phyloP scores from a whole-genome alignment of 2,797 vertebrate species.

The Crenichthys baileyi region DNA sequence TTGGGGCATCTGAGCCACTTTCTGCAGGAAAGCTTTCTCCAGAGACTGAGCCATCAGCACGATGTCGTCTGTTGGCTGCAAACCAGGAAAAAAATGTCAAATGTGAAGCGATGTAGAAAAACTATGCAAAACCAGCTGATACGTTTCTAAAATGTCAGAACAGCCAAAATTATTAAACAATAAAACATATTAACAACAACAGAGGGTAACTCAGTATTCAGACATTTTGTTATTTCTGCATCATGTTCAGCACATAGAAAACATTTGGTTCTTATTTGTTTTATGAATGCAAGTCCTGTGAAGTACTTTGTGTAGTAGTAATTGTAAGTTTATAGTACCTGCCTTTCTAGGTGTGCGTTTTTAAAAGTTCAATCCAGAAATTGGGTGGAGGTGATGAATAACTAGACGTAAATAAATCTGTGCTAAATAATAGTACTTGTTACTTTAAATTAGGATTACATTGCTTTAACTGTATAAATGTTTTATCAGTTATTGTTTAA shows the following conservation, averaged over 20 bases:
- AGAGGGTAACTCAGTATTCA: too few species aligned
- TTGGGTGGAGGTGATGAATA: too few species aligned
- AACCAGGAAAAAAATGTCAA: background rate
- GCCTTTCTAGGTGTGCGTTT: too few species aligned
- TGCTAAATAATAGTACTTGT: too few species aligned
- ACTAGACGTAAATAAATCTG: too few species aligned
- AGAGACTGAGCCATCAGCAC: constrained; percentile 96
- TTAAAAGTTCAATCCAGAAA: too few species aligned
- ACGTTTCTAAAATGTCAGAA: background rate
- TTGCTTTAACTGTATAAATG: too few species aligned
- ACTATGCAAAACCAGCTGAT: background rate
- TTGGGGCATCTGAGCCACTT: constrained; percentile 94
- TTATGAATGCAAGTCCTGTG: background rate
- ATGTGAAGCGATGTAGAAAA: background rate
- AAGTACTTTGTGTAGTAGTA: background rate
- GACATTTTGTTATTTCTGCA: too few species aligned
- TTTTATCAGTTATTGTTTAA: too few species aligned
- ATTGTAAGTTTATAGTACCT: background rate
- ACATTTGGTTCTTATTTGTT: background rate
- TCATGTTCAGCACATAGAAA: background rate
- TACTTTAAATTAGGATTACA: too few species aligned
- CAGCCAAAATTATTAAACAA: background rate
- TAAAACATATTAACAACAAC: too few species aligned
- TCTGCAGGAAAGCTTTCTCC: constrained; percentile 95
- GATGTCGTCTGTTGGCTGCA: constrained; percentile 92